Base-by-base conservation (phyloP, 2,888 invertebrate genomes). In the Amiota minor region DNA sequence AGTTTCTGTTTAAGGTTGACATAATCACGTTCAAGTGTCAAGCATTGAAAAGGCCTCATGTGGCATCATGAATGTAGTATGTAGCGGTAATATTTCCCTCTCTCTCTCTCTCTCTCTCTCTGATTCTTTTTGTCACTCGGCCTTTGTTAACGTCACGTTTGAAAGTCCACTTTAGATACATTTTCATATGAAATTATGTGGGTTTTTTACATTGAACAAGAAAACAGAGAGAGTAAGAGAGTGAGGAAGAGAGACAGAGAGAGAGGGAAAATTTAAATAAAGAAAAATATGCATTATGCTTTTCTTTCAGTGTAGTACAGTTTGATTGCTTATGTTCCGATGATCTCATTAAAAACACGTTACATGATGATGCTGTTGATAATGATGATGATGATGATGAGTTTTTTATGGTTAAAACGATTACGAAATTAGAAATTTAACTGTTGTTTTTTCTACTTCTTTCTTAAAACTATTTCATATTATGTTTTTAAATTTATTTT, bases 21-120 rank as follows among this genome's bases (percentile, higher is more conserved):
- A 85, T 86, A 85, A 85, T 84, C 86, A 82, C 85, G 83, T 84
- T 82, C 79, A 80, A 86, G 84, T 84, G 83, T 85, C 85, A 84
- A 77, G 20, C 45, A 23, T 68, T 53, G 35, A 8, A 35, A 35
- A 35, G 2, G 35, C 35, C 35, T 35, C 35, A 53, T 50, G 59
- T 65, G 73, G 71, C 78, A 77, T 74, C 78, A 77, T 74, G 46
- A 23, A 53, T 61, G 74, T 74, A 35, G 35, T 35, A 35, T 35
- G 6, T 72, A 59, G 18, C 70, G 73, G 68, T 75, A 73, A 50
- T 70, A 47, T 47, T 62, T 47, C 78, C 68, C 74, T 67, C 72
- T 70, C 49, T 69, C 77, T 72, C 56, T 67, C n/a, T n/a, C 78
- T 70, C 74, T 67, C 72, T 70, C 49, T 69, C 77, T 72, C 56